A percentile compares a stretch with the other conserved stretches of the same genome.
Conservation (phyloP, 2,113 vertebrate species). For the Sander lucioperca region DNA sequence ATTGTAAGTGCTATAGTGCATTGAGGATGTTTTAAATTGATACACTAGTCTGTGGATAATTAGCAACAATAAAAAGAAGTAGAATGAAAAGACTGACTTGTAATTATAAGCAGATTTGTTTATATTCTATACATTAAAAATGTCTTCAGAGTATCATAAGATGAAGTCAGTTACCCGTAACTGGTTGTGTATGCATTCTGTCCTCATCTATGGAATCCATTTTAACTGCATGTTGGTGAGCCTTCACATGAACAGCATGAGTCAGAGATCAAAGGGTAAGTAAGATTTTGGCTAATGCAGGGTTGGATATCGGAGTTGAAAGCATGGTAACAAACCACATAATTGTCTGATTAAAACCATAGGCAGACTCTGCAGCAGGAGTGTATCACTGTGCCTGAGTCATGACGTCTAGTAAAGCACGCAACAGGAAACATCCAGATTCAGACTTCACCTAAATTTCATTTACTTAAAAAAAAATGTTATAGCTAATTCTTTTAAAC, state of each 20-base stretch:
- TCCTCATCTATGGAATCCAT: slow-evolving; percentile 25
- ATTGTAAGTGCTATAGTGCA: not conserved
- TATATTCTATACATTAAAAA: not conserved
- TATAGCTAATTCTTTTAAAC: not conserved
- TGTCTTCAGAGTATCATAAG: not conserved
- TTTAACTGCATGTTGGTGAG: slow-evolving; percentile 56
- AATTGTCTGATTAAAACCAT: slow-evolving; percentile 39
- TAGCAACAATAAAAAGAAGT: not conserved
- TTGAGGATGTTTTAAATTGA: not conserved
- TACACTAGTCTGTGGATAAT: not conserved
- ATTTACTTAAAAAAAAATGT: not conserved
- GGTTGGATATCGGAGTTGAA: slow-evolving; percentile 53
- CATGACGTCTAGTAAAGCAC: slow-evolving; percentile 29
- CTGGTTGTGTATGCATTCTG: not conserved
- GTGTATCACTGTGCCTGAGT: slow-evolving; percentile 9
- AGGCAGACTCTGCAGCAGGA: slow-evolving; percentile 14
- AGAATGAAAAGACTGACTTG: not conserved
- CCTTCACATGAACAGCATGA: slow-evolving; percentile 47
- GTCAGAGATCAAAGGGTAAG: slow-evolving; percentile 63
- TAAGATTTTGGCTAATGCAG: slow-evolving; percentile 47
- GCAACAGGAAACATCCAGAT: slow-evolving; percentile 10
- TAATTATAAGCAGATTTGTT: not conserved
- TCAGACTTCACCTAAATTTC: not conserved
- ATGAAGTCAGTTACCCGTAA: not conserved
- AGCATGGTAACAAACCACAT: slow-evolving; percentile 55